Evolutionary conservation across 2,113 vertebrate genomes (phyloP), one percentile per base, ranked within the genome.

Genomic region (Pagrus major): DNA sequence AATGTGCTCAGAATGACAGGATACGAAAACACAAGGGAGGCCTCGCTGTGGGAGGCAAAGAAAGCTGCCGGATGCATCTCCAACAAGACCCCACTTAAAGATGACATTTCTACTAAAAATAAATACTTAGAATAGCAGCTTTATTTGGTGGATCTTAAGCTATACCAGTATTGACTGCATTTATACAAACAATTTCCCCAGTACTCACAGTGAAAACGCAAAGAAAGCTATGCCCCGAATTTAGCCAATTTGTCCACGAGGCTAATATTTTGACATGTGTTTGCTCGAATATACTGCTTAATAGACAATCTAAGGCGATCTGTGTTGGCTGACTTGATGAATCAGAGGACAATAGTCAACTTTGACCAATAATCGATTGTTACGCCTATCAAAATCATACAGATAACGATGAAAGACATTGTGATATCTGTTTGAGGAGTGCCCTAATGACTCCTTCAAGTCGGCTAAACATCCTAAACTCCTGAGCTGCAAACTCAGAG

Each of bases 21-120:
- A 33, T 29, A 49, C 0, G 15, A 29, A 63, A 55, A 39, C 41
- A 76, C 51, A 54, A 63, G 1, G 18, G n/a, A 84, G 23, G 14
- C 9, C 37, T 66, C 33, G 27, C 49, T 46, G 51, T 42, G 21
- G 12, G n/a, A 83, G 47, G 58, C 61, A 69, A 49, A 70, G 63
- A 71, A 70, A 82, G 66, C 70, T 66, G 56, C 16, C 23, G 20
- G 18, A 14, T 52, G 41, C 46, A 37, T 75, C 47, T 64, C 56
- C 0, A 11, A 46, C 14, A 55, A 61, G 59, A 78, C n/a, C 76
- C 11, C 46, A 70, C 15, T 66, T 27, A 21, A 56, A 23, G n/a
- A 61, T 74, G 52, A 49, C 46, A 59, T n/a, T n/a, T n/a, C 16
- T 23, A 27, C 60, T 68, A n/a, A n/a, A 66, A 59, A n/a, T n/a